A percentile compares a stretch with the other conserved stretches of the same genome.
Conservation (phyloP, 2,797 vertebrate species). For the Chelidonichthys spinosus region DNA sequence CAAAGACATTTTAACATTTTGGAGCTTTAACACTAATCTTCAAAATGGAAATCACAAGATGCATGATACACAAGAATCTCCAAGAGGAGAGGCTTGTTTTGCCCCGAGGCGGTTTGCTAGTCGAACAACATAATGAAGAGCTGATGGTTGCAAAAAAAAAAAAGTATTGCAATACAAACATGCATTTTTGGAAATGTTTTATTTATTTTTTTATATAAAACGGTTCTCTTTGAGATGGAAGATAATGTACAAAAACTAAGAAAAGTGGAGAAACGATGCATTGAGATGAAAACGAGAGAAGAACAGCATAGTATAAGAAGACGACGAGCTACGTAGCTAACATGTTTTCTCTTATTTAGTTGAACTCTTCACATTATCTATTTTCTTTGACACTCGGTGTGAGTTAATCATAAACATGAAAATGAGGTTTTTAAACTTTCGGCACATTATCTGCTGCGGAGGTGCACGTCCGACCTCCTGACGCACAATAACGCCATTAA, state of each 20-base stretch:
- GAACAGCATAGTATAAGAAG: slow-evolving; percentile 57
- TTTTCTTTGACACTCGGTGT: slow-evolving; percentile 70
- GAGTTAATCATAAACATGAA: slow-evolving; percentile 78
- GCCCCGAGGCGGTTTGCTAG: neutral
- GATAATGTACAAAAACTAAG: slow-evolving; percentile 76
- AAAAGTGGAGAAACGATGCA: slow-evolving; percentile 26
- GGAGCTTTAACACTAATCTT: neutral
- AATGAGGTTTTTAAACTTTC: slow-evolving; percentile 75
- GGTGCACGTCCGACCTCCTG: slow-evolving; percentile 77
- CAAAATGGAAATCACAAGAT: neutral
- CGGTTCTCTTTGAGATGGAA: slow-evolving; percentile 33
- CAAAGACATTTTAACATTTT: slow-evolving; percentile 1
- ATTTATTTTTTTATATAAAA: slow-evolving; percentile 48
- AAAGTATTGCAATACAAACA: neutral
- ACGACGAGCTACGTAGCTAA: slow-evolving; percentile 55
- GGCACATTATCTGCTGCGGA: slow-evolving; percentile 78
- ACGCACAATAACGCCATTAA: slow-evolving; percentile 57
- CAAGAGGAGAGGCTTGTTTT: neutral
- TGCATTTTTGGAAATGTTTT: slow-evolving; percentile 51
- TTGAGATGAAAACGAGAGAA: slow-evolving; percentile 28
- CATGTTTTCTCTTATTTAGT: slow-evolving; percentile 64
- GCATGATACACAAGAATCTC: neutral
- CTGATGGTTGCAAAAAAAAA: neutral
- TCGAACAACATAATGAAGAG: neutral
- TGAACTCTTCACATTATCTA: slow-evolving; percentile 89